Evolutionary conservation across 2,888 invertebrate genomes (phyloP).

Genomic region (Hemicrepidius hirtus): DNA sequence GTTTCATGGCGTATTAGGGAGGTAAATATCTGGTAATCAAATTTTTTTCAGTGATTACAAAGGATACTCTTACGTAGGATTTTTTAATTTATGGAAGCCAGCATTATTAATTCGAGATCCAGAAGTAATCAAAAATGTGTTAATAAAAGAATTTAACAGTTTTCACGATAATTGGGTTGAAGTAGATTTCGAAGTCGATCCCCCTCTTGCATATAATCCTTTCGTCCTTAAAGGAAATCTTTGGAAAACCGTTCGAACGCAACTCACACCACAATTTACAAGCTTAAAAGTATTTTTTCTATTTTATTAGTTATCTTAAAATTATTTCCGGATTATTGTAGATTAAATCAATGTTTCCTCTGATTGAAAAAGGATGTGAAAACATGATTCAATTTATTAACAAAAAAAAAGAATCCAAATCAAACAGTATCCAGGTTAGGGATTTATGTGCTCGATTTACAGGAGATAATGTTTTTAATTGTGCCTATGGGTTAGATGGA

Average conservation of each 20-base stretch:
- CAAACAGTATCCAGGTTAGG: constrained; percentile 66
- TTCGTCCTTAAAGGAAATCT: constrained; percentile 68
- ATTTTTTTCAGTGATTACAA: constrained; percentile 62
- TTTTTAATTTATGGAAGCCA: constrained; percentile 63
- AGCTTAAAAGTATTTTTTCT: constrained; percentile 68
- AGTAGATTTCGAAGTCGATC: constrained; percentile 69
- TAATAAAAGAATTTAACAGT: constrained; percentile 64
- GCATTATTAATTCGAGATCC: constrained; percentile 64
- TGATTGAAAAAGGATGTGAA: constrained; percentile 70
- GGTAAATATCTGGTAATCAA: constrained; percentile 55
- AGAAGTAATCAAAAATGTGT: constrained; percentile 64
- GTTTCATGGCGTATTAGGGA: too few species aligned
- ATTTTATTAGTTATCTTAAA: neutral
- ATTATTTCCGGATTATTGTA: constrained; percentile 35
- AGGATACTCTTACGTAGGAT: constrained; percentile 63
- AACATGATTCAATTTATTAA: constrained; percentile 70
- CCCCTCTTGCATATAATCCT: constrained; percentile 69
- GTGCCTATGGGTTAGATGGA: constrained; percentile 70
- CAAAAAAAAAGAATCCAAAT: constrained; percentile 60
- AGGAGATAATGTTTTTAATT: constrained; percentile 70
- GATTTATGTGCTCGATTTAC: constrained; percentile 71
- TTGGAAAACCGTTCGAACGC: constrained; percentile 71
- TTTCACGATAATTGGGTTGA: constrained; percentile 68
- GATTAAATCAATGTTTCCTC: constrained; percentile 73
- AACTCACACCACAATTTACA: constrained; percentile 72